Evolutionary conservation across 2,888 invertebrate species (phyloP), one percentile per base, ranked within the genome.

Genomic region (Tetheella fluctuosa): DNA sequence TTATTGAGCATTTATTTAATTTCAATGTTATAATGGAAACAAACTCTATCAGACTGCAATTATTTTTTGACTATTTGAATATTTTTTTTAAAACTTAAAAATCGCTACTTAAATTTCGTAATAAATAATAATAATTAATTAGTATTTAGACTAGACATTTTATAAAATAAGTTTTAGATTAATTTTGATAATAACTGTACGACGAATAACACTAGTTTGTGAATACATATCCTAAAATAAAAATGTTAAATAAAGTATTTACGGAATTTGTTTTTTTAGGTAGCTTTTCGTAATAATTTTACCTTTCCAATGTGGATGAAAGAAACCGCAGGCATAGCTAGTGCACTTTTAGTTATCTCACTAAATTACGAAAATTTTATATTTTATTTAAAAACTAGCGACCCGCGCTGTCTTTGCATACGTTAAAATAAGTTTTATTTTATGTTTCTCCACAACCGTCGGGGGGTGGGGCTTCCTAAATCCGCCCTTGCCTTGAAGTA

Each of bases 181-280:
- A 80, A 70, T 73, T 80, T 82, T 81, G 74, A 76, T 84, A 83
- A 80, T 71, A 69, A 67, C 70, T 77, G 59, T 64, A 63, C 62
- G 66, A 52, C 42, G 53, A 58, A 56, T 54, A 60, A 62, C 42
- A 65, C 65, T 67, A 74, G 71, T 65, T 79, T 85, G 86, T 85
- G 86, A 82, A 87, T 83, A 88, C 88, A 88, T 88, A 88, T 88
- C 88, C 72, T 73, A 69, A 80, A 69, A 73, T 87, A 86, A 80
- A 74, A 78, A 52, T 55, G 55, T 37, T 37, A 23, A 55, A 34
- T 55, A 55, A 55, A 55, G 34, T 13, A 30, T 12, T 20, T 34
- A 23, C 0, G 5, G 8, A 30, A 20, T 60, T 13, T 61, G 37
- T 66, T 65, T 20, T 56, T n/a, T n/a, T n/a, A n/a, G n/a, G n/a